Percentiles rank a stretch among this genome's conserved stretches.
phyloP scores from a whole-genome alignment of 2,797 vertebrate species.

The Sarcoramphus papa region DNA sequence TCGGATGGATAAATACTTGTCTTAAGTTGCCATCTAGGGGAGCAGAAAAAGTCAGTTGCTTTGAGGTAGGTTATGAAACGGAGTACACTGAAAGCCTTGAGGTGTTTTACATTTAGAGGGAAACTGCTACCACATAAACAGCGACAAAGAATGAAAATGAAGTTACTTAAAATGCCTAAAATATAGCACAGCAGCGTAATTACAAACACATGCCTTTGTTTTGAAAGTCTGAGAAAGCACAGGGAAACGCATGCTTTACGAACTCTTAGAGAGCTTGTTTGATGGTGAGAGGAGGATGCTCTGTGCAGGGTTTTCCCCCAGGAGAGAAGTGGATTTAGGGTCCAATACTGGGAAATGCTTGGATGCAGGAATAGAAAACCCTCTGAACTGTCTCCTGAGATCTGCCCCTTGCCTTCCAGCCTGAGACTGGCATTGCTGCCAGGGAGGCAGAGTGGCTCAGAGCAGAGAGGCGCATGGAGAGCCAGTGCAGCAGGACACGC shows the following conservation, averaged over 20 bases:
- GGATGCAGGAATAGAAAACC: neutral
- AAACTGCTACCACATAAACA: neutral
- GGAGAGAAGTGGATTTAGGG: neutral
- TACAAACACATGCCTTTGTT: neutral
- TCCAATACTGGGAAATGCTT: neutral
- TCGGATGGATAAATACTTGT: neutral
- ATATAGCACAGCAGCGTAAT: neutral
- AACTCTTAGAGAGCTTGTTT: neutral
- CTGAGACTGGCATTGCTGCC: neutral
- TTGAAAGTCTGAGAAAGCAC: neutral
- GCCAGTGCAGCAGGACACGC: neutral
- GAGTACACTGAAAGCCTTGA: neutral
- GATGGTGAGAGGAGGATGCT: neutral
- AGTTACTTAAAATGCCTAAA: neutral
- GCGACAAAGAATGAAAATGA: neutral
- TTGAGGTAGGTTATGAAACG: neutral
- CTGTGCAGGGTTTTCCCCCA: neutral
- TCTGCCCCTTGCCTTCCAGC: neutral
- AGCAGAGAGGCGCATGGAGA: neutral
- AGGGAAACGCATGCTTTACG: neutral
- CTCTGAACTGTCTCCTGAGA: neutral
- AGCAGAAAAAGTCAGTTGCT: constrained; percentile 22
- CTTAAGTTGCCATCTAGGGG: constrained; percentile 56
- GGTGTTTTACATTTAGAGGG: neutral
- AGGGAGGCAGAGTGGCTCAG: neutral